A percentile compares a stretch with the other conserved stretches of the same genome.
Conservation (phyloP, 2,888 invertebrate species). For the Brenthis hecate region DNA sequence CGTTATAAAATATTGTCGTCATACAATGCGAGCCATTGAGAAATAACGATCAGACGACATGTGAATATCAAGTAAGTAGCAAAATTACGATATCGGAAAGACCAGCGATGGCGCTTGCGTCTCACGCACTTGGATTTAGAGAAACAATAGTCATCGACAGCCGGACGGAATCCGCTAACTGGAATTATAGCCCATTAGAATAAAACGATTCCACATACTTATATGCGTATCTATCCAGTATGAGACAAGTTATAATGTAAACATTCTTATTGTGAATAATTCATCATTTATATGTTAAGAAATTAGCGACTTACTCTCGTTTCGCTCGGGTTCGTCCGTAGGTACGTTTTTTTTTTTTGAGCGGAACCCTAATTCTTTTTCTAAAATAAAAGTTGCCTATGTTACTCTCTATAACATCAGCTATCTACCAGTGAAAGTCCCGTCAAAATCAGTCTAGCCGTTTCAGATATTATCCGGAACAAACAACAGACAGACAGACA, state of each 20-base stretch:
- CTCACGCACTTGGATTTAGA: slow-evolving; percentile 63
- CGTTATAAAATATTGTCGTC: slow-evolving; percentile 53
- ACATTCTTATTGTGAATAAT: slow-evolving; percentile 34
- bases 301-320: background rate
- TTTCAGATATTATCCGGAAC: too few relatives aligned
- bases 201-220: slow-evolving; percentile 68
- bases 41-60: slow-evolving; percentile 67
- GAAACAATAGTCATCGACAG: slow-evolving; percentile 65
- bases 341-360: too few relatives aligned
- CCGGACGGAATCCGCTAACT: slow-evolving; percentile 63
- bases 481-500: too few relatives aligned
- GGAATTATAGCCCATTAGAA: slow-evolving; percentile 68
- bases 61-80: slow-evolving; percentile 69
- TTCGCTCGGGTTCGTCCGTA: too few relatives aligned
- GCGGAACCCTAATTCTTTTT: too few relatives aligned
- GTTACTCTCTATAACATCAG: too few relatives aligned
- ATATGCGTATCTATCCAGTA: slow-evolving; percentile 47
- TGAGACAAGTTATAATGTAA: slow-evolving; percentile 49
- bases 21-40: slow-evolving; percentile 68
- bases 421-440: too few relatives aligned
- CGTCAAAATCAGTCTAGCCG: too few relatives aligned
- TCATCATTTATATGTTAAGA: background rate
- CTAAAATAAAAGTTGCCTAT: too few relatives aligned
- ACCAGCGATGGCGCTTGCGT: slow-evolving; percentile 59
- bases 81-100: slow-evolving; percentile 69